These are phyloP conservation scores for Drosophila ironensis DNA, from an alignment of 1,140 invertebrate genomes.

Conservation along the genomic window DNA sequence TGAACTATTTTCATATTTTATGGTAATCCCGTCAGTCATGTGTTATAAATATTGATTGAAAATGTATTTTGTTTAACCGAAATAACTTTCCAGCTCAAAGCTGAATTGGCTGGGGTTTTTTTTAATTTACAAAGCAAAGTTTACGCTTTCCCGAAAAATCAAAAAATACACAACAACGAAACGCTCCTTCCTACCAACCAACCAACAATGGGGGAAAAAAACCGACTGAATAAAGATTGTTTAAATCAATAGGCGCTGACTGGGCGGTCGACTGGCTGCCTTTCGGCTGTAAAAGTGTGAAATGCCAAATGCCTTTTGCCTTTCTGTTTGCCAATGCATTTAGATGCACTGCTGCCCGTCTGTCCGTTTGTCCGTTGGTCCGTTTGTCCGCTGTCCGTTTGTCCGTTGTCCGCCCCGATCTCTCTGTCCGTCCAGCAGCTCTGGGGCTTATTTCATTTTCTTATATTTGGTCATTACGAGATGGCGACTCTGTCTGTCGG, in stretches of 20 bases:
- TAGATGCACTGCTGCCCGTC: conserved; percentile 58
- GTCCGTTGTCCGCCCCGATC: conserved; percentile 1
- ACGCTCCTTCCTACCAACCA: background rate
- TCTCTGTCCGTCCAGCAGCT: conserved; percentile 10
- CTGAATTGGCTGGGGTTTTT: conserved; percentile 43
- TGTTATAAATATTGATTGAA: conserved; percentile 6
- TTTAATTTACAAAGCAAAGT: conserved; percentile 69
- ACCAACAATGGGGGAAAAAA: conserved; percentile 1
- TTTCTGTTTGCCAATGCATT: conserved; percentile 69
- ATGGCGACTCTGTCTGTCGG: conserved; percentile 54
- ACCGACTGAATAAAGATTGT: conserved; percentile 40
- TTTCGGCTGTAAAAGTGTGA: conserved; percentile 76
- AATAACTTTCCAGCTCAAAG: background rate
- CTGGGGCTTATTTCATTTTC: conserved; percentile 45
- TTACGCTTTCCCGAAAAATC: conserved; percentile 67
- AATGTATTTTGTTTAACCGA: no score
- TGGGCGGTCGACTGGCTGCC: conserved; percentile 36
- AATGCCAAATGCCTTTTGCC: conserved; percentile 70
- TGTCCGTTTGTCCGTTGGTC: conserved; percentile 6
- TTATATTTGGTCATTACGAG: conserved; percentile 64
- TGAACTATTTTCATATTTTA: conserved; percentile 28
- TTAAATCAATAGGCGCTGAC: conserved; percentile 63
- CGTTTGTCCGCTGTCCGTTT: conserved; percentile 4
- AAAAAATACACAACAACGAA: conserved; percentile 16
- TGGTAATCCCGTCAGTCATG: background rate